Conservation (phyloP, 2,113 vertebrate species). For the Triplophysa dalaica region DNA sequence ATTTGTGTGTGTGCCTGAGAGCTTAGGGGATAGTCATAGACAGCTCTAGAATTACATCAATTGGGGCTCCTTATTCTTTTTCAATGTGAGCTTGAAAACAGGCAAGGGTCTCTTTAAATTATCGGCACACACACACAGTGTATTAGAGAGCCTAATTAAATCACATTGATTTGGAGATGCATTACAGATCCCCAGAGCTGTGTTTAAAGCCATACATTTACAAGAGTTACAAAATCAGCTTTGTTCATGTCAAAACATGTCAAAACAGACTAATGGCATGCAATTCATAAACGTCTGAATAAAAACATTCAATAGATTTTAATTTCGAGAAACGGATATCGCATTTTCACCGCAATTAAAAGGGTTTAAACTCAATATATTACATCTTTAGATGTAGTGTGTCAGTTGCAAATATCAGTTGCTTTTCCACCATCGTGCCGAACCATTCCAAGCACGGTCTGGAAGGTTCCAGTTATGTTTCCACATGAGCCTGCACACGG, state of each 20-base stretch:
- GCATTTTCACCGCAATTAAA: too few relatives aligned
- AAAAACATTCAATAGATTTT: neutral
- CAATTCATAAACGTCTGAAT: neutral
- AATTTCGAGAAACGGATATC: neutral
- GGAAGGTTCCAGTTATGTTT: too few relatives aligned
- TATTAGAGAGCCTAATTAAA: constrained; percentile 73
- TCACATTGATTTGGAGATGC: constrained; percentile 71
- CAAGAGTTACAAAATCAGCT: constrained; percentile 13
- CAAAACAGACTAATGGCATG: constrained; percentile 5
- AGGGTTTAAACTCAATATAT: too few relatives aligned
- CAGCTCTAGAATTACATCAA: constrained; percentile 75
- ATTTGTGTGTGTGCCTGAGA: constrained; percentile 52
- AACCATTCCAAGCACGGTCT: too few relatives aligned
- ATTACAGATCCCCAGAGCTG: constrained; percentile 59
- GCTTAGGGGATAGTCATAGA: constrained; percentile 66
- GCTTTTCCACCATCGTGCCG: too few relatives aligned
- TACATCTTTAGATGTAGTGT: too few relatives aligned
- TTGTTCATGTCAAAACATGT: neutral
- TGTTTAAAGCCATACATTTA: constrained; percentile 40
- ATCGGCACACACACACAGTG: constrained; percentile 55
- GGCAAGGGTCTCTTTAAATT: constrained; percentile 72
- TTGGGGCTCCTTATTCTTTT: constrained; percentile 66
- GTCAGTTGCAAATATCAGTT: too few relatives aligned
- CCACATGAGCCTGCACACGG: too few relatives aligned
- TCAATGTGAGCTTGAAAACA: constrained; percentile 72